phyloP scores from a whole-genome alignment of 2,797 vertebrate genomes.

The Chelmon rostratus region DNA sequence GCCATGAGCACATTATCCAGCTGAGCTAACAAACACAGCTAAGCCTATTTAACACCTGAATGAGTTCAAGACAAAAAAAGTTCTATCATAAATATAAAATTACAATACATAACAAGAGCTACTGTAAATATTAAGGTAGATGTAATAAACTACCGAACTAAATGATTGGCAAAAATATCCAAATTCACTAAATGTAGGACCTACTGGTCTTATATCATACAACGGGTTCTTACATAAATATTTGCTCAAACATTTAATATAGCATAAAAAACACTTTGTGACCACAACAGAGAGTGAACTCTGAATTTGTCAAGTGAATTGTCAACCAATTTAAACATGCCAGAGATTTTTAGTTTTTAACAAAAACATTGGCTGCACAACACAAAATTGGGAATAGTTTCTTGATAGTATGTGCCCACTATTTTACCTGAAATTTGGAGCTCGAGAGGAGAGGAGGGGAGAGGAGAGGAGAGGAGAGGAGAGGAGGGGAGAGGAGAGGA shows the following conservation, averaged over 20 bases:
- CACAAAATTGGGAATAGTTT: background rate
- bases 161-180: background rate
- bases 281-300: background rate
- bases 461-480: background rate
- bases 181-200: background rate
- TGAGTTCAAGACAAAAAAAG: background rate
- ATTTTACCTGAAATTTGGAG: background rate
- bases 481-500: conserved; percentile 2
- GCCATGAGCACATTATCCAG: background rate
- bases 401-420: background rate
- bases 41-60: conserved; percentile 1
- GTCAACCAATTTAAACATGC: background rate
- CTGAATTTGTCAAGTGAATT: background rate
- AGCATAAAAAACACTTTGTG: background rate
- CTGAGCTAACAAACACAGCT: conserved; percentile 8
- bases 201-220: background rate
- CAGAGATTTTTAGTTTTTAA: background rate
- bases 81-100: background rate
- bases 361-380: background rate
- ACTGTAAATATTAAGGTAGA: background rate
- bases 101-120: background rate
- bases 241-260: background rate
- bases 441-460: background rate
- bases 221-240: background rate
- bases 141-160: background rate